phyloP scores from a whole-genome alignment of 2,888 invertebrate genomes.

The Palloptera scutellata region DNA sequence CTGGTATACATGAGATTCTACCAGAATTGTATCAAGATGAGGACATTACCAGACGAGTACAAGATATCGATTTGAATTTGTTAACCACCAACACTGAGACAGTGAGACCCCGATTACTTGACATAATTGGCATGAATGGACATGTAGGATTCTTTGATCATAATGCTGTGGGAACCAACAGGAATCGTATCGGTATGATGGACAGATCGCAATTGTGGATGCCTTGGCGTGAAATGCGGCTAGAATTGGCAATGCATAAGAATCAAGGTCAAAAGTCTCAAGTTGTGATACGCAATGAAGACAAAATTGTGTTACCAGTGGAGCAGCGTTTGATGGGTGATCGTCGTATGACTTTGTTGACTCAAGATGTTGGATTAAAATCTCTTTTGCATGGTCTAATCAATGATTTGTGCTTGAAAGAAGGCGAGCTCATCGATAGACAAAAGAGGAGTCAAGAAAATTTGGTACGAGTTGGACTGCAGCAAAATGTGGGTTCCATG shows the following conservation, averaged over 20 bases:
- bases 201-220: slow-evolving; percentile 40
- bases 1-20: slow-evolving; percentile 51
- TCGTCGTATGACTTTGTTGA: slow-evolving; percentile 36
- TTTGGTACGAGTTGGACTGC: slow-evolving; percentile 10
- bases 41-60: slow-evolving; percentile 38
- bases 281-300: slow-evolving; percentile 10
- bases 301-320: slow-evolving; percentile 37
- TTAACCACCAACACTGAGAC: slow-evolving; percentile 14
- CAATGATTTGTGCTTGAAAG: slow-evolving; percentile 38
- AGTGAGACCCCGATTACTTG: slow-evolving; percentile 42
- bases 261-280: slow-evolving; percentile 17
- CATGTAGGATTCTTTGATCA: slow-evolving; percentile 10
- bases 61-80: slow-evolving; percentile 32
- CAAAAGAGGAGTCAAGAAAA: background rate
- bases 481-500: slow-evolving; percentile 10
- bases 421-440: slow-evolving; percentile 2
- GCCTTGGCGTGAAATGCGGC: slow-evolving; percentile 50
- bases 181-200: slow-evolving; percentile 26
- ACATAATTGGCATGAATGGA: slow-evolving; percentile 42
- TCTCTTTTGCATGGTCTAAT: slow-evolving; percentile 47
- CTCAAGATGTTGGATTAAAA: slow-evolving; percentile 51
- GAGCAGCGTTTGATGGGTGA: slow-evolving; percentile 8
- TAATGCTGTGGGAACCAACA: background rate
- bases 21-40: slow-evolving; percentile 47
- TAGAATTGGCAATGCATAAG: slow-evolving; percentile 44